These are phyloP conservation scores for Patella pellucida DNA, from an alignment of 2,888 invertebrate species.

Conservation along the genomic window DNA sequence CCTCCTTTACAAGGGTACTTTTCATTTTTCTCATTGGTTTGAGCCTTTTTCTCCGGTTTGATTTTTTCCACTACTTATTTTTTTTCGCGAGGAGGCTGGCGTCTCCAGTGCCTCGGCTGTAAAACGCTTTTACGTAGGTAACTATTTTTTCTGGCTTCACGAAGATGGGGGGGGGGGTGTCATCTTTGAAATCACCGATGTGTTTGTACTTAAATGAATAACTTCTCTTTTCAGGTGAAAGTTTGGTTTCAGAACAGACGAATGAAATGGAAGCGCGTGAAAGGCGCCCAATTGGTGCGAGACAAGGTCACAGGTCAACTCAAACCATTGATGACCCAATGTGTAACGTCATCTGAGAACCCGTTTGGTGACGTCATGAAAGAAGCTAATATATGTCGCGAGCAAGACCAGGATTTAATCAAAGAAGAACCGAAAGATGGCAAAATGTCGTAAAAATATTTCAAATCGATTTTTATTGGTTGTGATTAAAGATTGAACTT, in stretches of 20 bases:
- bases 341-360: slow-evolving; percentile 47
- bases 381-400: slow-evolving; percentile 24
- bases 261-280: slow-evolving; percentile 69
- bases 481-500: not conserved
- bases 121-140: too few species aligned
- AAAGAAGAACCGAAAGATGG: slow-evolving; percentile 27
- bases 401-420: slow-evolving; percentile 21
- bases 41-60: too few species aligned
- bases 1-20: too few species aligned
- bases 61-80: too few species aligned
- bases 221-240: slow-evolving; percentile 57
- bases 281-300: slow-evolving; percentile 66
- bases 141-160: too few species aligned
- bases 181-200: too few species aligned
- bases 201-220: too few species aligned
- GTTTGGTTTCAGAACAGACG: slow-evolving; percentile 71
- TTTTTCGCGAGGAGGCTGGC: too few species aligned
- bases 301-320: slow-evolving; percentile 69
- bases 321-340: slow-evolving; percentile 60
- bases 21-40: too few species aligned
- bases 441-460: slow-evolving; percentile 11
- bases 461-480: not conserved
- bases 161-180: too few species aligned
- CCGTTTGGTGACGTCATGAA: slow-evolving; percentile 30
- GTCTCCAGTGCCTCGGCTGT: too few species aligned